phyloP scores from a whole-genome alignment of 2,888 invertebrate genomes.

The Drosophila limbata region DNA sequence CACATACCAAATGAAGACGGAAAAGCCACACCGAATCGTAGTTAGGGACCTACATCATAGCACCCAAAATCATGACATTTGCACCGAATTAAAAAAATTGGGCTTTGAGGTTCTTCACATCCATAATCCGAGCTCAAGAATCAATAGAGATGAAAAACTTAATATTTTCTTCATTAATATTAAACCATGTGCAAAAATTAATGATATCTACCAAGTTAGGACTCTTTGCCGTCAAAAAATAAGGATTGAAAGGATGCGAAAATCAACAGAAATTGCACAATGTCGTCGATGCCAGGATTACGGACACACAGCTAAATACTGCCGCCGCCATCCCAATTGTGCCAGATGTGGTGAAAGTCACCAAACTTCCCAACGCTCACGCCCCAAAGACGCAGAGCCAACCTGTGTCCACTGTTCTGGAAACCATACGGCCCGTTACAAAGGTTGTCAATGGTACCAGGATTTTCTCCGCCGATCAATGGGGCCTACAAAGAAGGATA shows the following conservation, averaged over 20 bases:
- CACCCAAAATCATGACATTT: constrained; percentile 10
- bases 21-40: constrained; percentile 2
- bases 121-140: constrained; percentile 10
- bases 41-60: constrained; percentile 8
- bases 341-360: no score
- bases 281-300: constrained; percentile 8
- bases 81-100: constrained; percentile 1
- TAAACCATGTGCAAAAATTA: constrained; percentile 7
- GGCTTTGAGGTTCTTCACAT: constrained; percentile 14
- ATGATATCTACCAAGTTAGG: not conserved
- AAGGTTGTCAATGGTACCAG: no score
- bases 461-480: no score
- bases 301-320: not conserved
- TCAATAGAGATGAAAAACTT: not conserved
- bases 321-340: no score
- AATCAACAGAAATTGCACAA: constrained; percentile 2
- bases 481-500: no score
- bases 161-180: constrained; percentile 17
- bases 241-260: constrained; percentile 8
- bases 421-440: no score
- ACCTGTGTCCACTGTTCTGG: no score
- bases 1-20: constrained; percentile 9
- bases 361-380: no score
- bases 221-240: constrained; percentile 7
- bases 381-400: no score